phyloP scores from a whole-genome alignment of 2,797 vertebrate species.

The Xenopus petersii region DNA sequence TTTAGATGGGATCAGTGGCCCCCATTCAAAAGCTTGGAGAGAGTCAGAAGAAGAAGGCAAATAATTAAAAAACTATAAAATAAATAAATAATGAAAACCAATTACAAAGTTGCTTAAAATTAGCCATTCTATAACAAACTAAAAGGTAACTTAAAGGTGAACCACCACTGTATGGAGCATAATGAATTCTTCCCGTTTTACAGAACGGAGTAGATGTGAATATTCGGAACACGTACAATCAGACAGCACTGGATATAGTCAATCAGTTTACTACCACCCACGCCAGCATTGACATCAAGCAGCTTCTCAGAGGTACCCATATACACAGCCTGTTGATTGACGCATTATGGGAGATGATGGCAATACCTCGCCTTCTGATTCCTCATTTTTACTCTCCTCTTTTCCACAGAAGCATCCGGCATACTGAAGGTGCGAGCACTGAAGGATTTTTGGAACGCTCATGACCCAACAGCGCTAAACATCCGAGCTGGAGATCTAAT shows the following conservation, averaged over 20 bases:
- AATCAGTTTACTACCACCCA: slow-evolving; percentile 96
- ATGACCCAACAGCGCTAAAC: slow-evolving; percentile 94
- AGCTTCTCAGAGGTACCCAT: slow-evolving; percentile 82
- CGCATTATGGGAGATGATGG: neutral
- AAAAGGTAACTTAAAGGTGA: too few relatives aligned
- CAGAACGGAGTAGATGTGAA: slow-evolving; percentile 79
- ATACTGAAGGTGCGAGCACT: slow-evolving; percentile 91
- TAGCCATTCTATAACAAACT: too few relatives aligned
- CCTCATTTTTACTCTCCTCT: slow-evolving; percentile 9
- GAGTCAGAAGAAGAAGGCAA: too few relatives aligned
- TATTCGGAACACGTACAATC: slow-evolving; percentile 92
- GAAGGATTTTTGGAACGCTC: slow-evolving; percentile 95
- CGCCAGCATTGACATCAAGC: slow-evolving; percentile 94
- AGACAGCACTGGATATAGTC: slow-evolving; percentile 93
- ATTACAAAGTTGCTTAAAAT: too few relatives aligned
- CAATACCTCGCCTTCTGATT: neutral
- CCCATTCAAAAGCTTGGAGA: too few relatives aligned
- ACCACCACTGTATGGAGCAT: too few relatives aligned
- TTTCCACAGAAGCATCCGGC: slow-evolving; percentile 83
- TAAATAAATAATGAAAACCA: too few relatives aligned
- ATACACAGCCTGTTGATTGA: too few relatives aligned
- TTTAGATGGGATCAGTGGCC: too few relatives aligned
- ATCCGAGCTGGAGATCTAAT: slow-evolving; percentile 90
- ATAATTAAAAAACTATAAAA: too few relatives aligned
- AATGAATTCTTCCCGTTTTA: neutral